Percentiles rank a stretch among this genome's conserved stretches.
These are phyloP conservation scores for Hylaea fasciaria DNA, from an alignment of 2,888 invertebrate species.

Conservation along the genomic window DNA sequence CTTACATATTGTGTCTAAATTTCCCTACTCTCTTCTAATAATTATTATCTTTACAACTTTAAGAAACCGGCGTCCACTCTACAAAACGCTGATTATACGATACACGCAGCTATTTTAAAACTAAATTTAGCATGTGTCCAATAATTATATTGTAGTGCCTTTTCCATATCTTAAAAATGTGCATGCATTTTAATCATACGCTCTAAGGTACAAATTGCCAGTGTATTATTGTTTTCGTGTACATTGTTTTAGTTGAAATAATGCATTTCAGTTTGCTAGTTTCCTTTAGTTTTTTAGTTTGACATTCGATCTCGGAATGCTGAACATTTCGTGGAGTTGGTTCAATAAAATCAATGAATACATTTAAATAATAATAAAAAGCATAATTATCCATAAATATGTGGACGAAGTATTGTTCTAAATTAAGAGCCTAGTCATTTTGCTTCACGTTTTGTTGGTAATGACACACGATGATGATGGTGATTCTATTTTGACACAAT, in stretches of 20 bases:
- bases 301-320: conserved; percentile 12
- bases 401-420: too few relatives aligned
- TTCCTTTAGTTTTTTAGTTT: conserved; percentile 31
- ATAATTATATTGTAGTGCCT: conserved; percentile 66
- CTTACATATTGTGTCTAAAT: not conserved
- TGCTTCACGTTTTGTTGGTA: too few relatives aligned
- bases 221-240: conserved; percentile 45
- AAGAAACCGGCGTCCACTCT: conserved; percentile 10
- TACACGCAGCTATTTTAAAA: conserved; percentile 13
- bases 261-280: conserved; percentile 57
- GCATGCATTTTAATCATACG: conserved; percentile 62
- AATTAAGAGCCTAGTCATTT: too few relatives aligned
- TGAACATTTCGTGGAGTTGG: conserved; percentile 27
- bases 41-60: not conserved
- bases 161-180: conserved; percentile 49
- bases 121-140: conserved; percentile 22
- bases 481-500: too few relatives aligned
- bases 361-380: not conserved
- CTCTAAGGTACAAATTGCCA: conserved; percentile 54
- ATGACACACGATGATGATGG: too few relatives aligned
- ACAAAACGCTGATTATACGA: not conserved
- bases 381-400: too few relatives aligned
- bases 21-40: not conserved
- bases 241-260: conserved; percentile 45
- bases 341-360: too few relatives aligned